Percentiles rank a stretch among this genome's conserved stretches.
These are phyloP conservation scores for Eufriesea mexicana DNA, from an alignment of 1,140 invertebrate genomes.

Conservation along the genomic window DNA sequence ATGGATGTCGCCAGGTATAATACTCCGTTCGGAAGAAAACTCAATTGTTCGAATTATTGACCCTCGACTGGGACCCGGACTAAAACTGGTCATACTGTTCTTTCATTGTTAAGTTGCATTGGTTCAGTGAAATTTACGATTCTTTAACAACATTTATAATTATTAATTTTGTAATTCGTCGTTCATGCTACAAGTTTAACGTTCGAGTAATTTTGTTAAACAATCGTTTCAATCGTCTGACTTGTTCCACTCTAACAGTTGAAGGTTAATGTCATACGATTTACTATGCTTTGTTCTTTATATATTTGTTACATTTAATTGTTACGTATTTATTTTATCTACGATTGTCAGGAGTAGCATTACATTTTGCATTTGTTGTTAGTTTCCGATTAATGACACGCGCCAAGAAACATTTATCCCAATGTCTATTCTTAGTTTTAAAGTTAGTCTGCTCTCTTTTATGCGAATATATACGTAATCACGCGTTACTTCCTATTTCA, in stretches of 20 bases:
- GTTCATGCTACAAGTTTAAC: background rate
- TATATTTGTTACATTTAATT: conserved; percentile 26
- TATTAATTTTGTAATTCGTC: background rate
- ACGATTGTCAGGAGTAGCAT: background rate
- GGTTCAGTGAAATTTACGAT: background rate
- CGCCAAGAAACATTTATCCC: conserved; percentile 13
- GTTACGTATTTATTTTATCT: background rate
- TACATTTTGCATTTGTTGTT: background rate
- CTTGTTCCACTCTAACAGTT: background rate
- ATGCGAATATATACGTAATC: background rate
- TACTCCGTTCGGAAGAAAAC: background rate
- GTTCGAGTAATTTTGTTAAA: background rate
- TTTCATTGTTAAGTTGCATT: background rate
- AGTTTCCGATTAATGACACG: background rate
- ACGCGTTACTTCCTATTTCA: background rate
- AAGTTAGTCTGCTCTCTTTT: background rate
- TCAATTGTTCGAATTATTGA: conserved; percentile 1
- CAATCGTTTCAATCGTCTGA: background rate
- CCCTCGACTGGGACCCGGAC: background rate
- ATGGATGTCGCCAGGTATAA: conserved; percentile 17
- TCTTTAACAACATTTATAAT: background rate
- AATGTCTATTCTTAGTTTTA: background rate
- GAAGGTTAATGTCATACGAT: background rate
- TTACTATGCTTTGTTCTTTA: background rate
- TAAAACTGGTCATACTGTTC: background rate